Conservation (phyloP, 2,797 vertebrate genomes). For the Sandelia bainsii region DNA sequence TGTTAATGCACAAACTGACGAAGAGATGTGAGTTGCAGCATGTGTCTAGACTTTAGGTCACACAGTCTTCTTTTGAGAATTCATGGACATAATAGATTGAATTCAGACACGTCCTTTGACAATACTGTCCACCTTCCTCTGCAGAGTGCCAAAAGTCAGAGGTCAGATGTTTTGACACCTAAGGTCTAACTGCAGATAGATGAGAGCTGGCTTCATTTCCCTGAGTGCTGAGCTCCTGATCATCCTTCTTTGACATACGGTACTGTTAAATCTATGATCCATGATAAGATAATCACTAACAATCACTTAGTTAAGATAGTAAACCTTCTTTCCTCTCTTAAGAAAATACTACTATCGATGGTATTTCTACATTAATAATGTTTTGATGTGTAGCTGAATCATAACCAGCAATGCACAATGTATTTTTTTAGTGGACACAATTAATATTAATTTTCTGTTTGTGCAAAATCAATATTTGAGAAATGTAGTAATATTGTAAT, state of each 20-base stretch:
- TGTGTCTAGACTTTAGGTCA: no score
- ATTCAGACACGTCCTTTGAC: background rate
- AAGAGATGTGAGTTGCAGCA: no score
- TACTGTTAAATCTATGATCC: background rate
- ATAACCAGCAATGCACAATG: background rate
- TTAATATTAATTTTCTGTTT: background rate
- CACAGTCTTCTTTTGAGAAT: background rate
- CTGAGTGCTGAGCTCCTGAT: background rate
- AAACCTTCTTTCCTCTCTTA: no score
- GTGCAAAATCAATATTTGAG: background rate
- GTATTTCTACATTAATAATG: background rate
- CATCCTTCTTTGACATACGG: background rate
- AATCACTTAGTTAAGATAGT: background rate
- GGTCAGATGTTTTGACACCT: background rate
- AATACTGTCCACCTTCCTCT: background rate
- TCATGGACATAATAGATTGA: background rate
- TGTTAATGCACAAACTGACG: no score
- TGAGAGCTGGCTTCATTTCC: background rate
- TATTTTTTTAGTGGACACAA: background rate
- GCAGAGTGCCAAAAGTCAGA: background rate
- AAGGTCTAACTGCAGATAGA: background rate
- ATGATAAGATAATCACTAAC: background rate
- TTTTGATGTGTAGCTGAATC: background rate
- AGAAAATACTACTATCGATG: no score
- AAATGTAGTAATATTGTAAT: background rate